Base-by-base conservation (phyloP, 2,113 vertebrate species). In the Cinclus cinclus region DNA sequence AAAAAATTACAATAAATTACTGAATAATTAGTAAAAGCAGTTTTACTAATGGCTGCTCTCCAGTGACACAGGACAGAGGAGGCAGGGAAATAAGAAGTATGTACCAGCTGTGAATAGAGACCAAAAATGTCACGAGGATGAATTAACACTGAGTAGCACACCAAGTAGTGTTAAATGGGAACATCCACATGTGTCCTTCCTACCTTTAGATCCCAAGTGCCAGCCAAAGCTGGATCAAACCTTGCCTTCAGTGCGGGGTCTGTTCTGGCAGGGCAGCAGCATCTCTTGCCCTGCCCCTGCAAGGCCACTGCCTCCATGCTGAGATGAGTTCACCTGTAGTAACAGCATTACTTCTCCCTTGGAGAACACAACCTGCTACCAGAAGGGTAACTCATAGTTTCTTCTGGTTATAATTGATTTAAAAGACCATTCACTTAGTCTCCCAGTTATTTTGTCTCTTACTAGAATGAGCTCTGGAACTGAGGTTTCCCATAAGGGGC, bases 1-100 rank as follows among this genome's bases (percentile, higher is more conserved):
- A 97, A 97, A 97, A 97, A 97, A 94, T 87, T 88, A 95, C 88
- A 98, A 97, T 95, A 97, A 97, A 96, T 96, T 95, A 97, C 55
- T 60, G 91, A 90, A 79, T 86, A 93, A 96, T 97, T 96, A 97
- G 94, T 96, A 97, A 97, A 96, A 96, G 95, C 95, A 21, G 62
- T 83, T 90, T 93, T 85, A 87, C 92, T 89, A 83, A 82, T 59
- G 78, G 84, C 71, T 75, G 96, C 96, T 96, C 90, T 93, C 95
- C 92, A 55, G 73, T 67, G 82, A 55, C 19, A 59, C 50, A 41
- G 77, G 74, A 64, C 89, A 90, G 75, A 81, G 87, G 95, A 96
- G 90, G 95, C 96, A 95, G 94, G 83, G 71, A 87, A 87, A 76
- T 79, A 82, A 80, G 90, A 76, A 94, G 25, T 21, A 77, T 11